These are phyloP conservation scores for Antechinus stuartii DNA, from an alignment of 2,113 vertebrate species.

Conservation along the genomic window DNA sequence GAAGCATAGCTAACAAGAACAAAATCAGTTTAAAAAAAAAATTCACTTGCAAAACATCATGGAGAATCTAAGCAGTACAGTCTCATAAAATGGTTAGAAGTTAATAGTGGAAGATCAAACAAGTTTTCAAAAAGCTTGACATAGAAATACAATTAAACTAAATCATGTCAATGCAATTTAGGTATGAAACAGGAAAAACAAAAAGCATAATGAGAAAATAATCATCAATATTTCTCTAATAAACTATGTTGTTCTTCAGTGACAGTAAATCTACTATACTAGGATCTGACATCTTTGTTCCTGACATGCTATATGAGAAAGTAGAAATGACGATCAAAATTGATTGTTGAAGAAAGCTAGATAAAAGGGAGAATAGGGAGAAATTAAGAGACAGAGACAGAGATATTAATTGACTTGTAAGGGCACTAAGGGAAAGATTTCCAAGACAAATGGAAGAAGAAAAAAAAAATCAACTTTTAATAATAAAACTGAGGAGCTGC, in stretches of 20 bases:
- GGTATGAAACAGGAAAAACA: not conserved
- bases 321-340: not conserved
- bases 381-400: not conserved
- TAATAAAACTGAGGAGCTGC: not conserved
- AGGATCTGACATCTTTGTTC: not conserved
- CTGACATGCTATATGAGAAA: not conserved
- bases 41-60: too few relatives aligned
- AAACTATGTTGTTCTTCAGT: not conserved
- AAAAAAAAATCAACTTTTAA: not conserved
- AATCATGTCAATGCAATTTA: not conserved
- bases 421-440: not conserved
- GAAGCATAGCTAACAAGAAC: too few relatives aligned
- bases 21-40: too few relatives aligned
- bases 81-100: not conserved
- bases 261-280: not conserved
- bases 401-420: not conserved
- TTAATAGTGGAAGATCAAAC: not conserved
- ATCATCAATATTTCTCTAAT: not conserved
- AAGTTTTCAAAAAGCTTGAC: not conserved
- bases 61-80: too few relatives aligned
- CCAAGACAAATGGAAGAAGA: not conserved
- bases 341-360: not conserved
- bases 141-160: not conserved
- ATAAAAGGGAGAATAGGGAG: not conserved
- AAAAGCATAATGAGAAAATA: not conserved